Percentiles rank a stretch among this genome's conserved stretches.
Conservation (phyloP, 2,888 invertebrate species). For the Sesamia inferens region DNA sequence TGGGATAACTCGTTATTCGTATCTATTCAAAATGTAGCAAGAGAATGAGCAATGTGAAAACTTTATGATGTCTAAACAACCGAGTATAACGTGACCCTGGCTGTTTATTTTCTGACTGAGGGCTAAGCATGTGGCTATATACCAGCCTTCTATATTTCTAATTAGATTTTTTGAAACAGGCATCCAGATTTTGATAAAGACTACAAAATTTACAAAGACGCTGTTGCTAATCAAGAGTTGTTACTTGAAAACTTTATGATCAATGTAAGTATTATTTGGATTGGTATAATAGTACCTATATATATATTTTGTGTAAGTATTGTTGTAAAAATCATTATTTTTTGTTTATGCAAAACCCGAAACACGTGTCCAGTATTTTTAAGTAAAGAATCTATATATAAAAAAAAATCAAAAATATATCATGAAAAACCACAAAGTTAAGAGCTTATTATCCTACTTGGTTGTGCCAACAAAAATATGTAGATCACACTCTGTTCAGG, state of each 20-base stretch:
- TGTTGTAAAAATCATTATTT: too few relatives aligned
- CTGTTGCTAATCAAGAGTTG: conserved; percentile 92
- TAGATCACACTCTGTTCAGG: too few relatives aligned
- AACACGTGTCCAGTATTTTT: too few relatives aligned
- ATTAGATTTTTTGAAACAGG: conserved; percentile 66
- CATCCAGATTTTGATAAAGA: conserved; percentile 93
- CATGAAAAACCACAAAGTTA: too few relatives aligned
- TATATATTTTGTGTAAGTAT: too few relatives aligned
- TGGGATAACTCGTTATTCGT: neutral
- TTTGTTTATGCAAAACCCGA: too few relatives aligned
- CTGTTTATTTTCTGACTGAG: neutral
- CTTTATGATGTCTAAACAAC: neutral
- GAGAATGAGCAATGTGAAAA: neutral
- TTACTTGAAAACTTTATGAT: conserved; percentile 93
- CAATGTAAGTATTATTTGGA: conserved; percentile 74
- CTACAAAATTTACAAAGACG: conserved; percentile 92
- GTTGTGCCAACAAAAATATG: too few relatives aligned
- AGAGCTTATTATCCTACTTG: too few relatives aligned
- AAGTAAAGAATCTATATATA: too few relatives aligned
- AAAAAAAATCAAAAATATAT: too few relatives aligned
- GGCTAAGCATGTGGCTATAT: neutral
- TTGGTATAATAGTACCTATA: neutral
- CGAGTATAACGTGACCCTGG: neutral
- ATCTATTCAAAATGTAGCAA: neutral
- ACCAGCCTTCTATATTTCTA: neutral